phyloP scores from a whole-genome alignment of 2,797 vertebrate genomes.

The Vultur gryphus region DNA sequence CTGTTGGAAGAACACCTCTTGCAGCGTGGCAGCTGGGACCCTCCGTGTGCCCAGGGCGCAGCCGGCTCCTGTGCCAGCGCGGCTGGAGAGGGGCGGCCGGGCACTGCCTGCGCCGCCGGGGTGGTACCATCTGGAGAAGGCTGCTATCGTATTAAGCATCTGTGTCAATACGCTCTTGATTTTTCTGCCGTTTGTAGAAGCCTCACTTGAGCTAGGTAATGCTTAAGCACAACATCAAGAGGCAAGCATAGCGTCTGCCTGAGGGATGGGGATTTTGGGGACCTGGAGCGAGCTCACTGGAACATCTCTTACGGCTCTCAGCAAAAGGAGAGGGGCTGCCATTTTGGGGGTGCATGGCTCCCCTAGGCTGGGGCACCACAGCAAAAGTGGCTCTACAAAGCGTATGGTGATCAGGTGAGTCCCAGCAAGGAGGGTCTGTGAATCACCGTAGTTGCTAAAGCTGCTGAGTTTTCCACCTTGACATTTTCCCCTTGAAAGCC shows the following conservation, averaged over 20 bases:
- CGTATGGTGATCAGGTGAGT: not conserved
- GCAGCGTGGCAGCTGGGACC: not conserved
- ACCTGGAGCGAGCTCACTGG: not conserved
- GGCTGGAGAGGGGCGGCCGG: not conserved
- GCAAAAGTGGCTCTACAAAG: not conserved
- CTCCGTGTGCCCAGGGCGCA: not conserved
- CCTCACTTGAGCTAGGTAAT: not conserved
- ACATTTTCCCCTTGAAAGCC: not conserved
- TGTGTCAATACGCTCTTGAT: not conserved
- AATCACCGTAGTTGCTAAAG: not conserved
- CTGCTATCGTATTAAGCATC: not conserved
- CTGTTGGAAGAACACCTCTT: not conserved
- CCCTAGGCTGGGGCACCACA: not conserved
- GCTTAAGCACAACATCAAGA: not conserved
- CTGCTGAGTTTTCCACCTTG: not conserved
- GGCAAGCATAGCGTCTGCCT: not conserved
- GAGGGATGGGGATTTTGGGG: not conserved
- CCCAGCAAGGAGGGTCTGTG: not conserved
- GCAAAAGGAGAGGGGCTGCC: not conserved
- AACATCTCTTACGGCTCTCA: not conserved
- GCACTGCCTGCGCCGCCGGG: rapidly evolving
- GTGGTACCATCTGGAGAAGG: not conserved
- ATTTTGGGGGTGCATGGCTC: not conserved
- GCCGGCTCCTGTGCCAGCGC: not conserved
- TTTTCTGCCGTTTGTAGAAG: not conserved